Conservation (phyloP, 2,797 vertebrate genomes). For the Myotis findleyi region DNA sequence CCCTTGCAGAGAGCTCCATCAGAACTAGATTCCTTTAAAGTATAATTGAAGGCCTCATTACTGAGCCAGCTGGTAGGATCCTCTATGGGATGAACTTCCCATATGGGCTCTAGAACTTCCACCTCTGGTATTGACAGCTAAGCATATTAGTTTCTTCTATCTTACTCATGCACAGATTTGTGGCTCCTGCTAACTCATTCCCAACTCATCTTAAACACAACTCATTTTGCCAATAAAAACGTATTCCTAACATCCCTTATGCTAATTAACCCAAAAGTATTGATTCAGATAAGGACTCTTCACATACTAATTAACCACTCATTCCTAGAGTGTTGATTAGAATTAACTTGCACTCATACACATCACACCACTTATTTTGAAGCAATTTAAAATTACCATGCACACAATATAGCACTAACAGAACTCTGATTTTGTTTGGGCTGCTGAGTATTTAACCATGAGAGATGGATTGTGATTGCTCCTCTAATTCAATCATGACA, state of each 20-base stretch:
- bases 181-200: neutral
- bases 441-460: neutral
- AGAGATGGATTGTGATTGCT: neutral
- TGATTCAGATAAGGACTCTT: constrained; percentile 72
- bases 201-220: neutral
- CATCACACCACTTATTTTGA: constrained; percentile 29
- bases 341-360: constrained; percentile 57
- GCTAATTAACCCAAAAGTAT: constrained; percentile 62
- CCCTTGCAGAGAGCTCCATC: neutral
- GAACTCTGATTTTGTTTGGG: constrained; percentile 68
- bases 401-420: neutral
- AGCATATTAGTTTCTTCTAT: neutral
- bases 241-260: constrained; percentile 49
- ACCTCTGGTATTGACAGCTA: neutral
- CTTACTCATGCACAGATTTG: neutral
- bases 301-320: constrained; percentile 73
- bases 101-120: neutral
- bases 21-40: neutral
- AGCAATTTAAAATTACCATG: constrained; percentile 65
- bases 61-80: neutral
- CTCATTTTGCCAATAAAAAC: constrained; percentile 61
- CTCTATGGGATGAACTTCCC: neutral
- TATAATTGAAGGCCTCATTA: neutral
- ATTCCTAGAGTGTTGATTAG: constrained; percentile 59
- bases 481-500: constrained; percentile 23